A percentile compares a stretch with the other conserved stretches of the same genome.
Evolutionary conservation across 1,140 invertebrate genomes (phyloP).

Genomic region (Venturia canescens): DNA sequence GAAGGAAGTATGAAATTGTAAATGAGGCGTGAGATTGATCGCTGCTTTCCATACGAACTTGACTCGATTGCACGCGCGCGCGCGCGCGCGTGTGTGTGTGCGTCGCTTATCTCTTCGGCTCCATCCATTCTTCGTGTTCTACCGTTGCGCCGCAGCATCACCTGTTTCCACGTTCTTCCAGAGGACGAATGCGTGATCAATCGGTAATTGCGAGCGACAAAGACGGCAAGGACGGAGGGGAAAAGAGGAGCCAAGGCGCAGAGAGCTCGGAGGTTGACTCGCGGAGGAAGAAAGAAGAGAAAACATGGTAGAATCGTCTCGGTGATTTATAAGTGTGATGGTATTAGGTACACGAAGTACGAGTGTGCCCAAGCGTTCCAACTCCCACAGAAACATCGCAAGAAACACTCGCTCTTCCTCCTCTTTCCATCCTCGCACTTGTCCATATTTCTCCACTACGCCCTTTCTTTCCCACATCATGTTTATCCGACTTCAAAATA

Average conservation of each 20-base stretch:
- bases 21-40: constrained; percentile 65
- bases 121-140: constrained; percentile 8
- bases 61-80: too few relatives aligned
- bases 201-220: constrained; percentile 64
- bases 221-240: constrained; percentile 51
- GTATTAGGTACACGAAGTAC: too few relatives aligned
- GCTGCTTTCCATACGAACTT: constrained; percentile 29
- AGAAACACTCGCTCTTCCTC: constrained; percentile 4
- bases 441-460: not conserved
- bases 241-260: not conserved
- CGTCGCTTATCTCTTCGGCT: not conserved
- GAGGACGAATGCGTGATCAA: constrained; percentile 61
- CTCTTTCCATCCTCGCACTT: constrained; percentile 14
- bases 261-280: not conserved
- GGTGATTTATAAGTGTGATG: too few relatives aligned
- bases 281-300: not conserved
- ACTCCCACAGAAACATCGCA: not conserved
- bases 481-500: not conserved
- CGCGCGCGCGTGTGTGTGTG: constrained; percentile 18
- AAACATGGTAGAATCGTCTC: not conserved
- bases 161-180: constrained; percentile 18
- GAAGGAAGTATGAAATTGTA: constrained; percentile 54
- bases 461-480: not conserved
- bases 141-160: constrained; percentile 44
- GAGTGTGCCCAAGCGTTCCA: not conserved